Evolutionary conservation across 2,888 invertebrate genomes (phyloP), one percentile per base, ranked within the genome.

Genomic region (Molorchus minor): DNA sequence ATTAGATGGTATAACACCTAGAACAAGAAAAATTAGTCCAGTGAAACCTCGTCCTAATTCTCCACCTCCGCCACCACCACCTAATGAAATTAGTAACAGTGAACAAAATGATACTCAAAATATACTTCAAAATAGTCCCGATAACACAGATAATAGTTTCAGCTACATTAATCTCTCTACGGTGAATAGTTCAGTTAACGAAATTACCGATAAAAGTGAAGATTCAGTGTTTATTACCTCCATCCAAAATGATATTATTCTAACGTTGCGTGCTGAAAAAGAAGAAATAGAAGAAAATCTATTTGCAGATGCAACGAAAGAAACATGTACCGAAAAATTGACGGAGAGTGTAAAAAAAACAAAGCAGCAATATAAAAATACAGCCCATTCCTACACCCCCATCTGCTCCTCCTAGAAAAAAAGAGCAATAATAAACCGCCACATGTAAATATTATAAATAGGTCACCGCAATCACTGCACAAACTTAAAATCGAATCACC

Each of bases 1-100:
- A 52, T 60, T 78, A n/a, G 77, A 78, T 47, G 77, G 77, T 29
- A 62, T 77, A 25, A 65, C 65, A 10, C 52, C 68, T 12, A 73
- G 67, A 66, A 64, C 69, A 1, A 62, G 74, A 17, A 73, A 74
- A 57, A 61, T 69, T n/a, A 75, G 72, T 56, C 71, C 73, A 8
- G 47, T 47, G 15, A 65, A 61, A 35, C 44, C 46, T 4, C 71
- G 83, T 61, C 84, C 84, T 13, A 80, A 76, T 55, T 81, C 82
- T 35, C 83, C 84, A 5, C 84, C 84, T 10, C 83, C 83, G 20
- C 84, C 78, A 68, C 84, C 80, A 36, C 81, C 79, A 12, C n/a
- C 30, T 17, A 21, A 12, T 13, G 33, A 2, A n/a, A 10, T 7
- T 17, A 17, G n/a, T 13, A 30, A 35, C 19, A 45, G 29, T 21